These are phyloP conservation scores for Acanthaster planci DNA, from an alignment of 35 echinoderm and acorn worm species.

Conservation along the genomic window DNA sequence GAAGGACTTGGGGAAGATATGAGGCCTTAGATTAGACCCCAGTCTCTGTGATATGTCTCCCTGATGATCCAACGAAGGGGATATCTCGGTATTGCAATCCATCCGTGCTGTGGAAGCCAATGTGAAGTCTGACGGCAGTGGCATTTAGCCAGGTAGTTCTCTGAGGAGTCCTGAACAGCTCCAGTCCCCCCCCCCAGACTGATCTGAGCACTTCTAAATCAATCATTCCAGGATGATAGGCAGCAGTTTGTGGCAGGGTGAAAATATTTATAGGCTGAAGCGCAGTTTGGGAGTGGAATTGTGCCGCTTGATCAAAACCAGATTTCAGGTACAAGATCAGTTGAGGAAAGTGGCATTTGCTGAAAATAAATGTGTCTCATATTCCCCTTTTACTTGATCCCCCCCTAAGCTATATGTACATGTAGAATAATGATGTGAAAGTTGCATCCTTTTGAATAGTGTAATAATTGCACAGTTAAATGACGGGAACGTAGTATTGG, in stretches of 20 bases:
- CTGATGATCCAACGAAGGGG: not conserved
- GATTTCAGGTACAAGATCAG: too few relatives aligned
- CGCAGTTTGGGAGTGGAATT: too few relatives aligned
- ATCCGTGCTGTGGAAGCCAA: not conserved
- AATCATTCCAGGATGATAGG: slow-evolving; percentile 9
- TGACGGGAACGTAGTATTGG: too few relatives aligned
- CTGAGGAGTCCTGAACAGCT: not conserved
- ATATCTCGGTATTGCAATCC: not conserved
- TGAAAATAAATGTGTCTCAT: too few relatives aligned
- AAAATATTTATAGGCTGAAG: slow-evolving; percentile 9
- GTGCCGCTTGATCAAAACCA: too few relatives aligned
- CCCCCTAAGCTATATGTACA: too few relatives aligned
- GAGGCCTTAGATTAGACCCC: not conserved
- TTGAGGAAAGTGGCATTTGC: too few relatives aligned
- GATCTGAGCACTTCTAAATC: slow-evolving; percentile 8
- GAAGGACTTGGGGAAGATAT: not conserved
- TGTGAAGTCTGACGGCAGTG: slow-evolving; percentile 1
- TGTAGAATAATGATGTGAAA: too few relatives aligned
- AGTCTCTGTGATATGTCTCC: not conserved
- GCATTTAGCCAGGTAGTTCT: not conserved
- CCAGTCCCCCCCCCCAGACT: not conserved
- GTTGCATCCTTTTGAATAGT: too few relatives aligned
- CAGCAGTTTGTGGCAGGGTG: slow-evolving; percentile 7
- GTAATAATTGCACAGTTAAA: too few relatives aligned
- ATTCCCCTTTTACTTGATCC: too few relatives aligned